Evolutionary conservation across 2,113 vertebrate species (phyloP).

Genomic region (Mormyrus lacerda): DNA sequence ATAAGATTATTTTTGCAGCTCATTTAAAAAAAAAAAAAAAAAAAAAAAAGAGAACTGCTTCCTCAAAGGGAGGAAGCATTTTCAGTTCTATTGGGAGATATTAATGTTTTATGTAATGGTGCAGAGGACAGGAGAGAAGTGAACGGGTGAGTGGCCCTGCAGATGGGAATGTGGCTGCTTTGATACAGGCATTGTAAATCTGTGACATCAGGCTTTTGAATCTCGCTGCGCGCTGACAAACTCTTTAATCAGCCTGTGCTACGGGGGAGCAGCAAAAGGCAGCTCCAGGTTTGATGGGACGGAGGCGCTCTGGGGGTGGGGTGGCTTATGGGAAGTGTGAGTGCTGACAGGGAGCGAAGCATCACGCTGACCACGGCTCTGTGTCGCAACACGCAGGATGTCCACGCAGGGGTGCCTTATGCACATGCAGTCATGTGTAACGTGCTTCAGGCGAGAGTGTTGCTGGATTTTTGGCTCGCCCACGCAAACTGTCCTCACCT

Average conservation of each 20-base stretch:
- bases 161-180: not conserved
- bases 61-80: not conserved
- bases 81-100: not conserved
- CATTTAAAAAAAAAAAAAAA: not conserved
- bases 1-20: not conserved
- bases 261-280: not conserved
- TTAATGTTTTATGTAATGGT: not conserved
- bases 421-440: not conserved
- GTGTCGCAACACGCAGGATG: not conserved
- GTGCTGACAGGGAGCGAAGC: not conserved
- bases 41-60: not conserved
- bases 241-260: not conserved
- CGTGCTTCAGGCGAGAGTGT: not conserved
- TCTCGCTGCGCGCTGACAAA: not conserved
- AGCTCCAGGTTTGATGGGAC: not conserved
- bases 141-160: slow-evolving; percentile 13
- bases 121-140: slow-evolving; percentile 16
- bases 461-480: not conserved
- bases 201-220: not conserved
- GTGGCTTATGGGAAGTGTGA: not conserved
- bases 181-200: not conserved
- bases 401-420: not conserved
- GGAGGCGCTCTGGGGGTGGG: not conserved
- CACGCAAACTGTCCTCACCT: not conserved
- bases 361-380: not conserved